Conservation (phyloP, 2,113 vertebrate species). For the Gopherus flavomarginatus region DNA sequence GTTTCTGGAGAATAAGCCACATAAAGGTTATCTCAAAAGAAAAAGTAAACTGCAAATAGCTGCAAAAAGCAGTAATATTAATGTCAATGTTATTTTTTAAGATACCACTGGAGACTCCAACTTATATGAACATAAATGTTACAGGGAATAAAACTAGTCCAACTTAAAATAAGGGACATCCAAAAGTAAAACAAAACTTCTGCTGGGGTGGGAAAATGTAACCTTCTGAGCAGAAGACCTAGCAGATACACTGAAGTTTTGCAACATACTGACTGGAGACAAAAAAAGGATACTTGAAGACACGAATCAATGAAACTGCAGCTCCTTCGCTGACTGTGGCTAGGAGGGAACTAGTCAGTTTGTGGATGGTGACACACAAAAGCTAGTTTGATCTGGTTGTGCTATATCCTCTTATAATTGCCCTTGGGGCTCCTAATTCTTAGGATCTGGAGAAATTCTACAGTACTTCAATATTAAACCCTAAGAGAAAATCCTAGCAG, state of each 20-base stretch:
- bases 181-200: neutral
- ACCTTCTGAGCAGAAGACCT: neutral
- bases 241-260: neutral
- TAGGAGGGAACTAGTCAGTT: neutral
- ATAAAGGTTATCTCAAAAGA: neutral
- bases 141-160: rapidly evolving
- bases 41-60: neutral
- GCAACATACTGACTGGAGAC: neutral
- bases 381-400: neutral
- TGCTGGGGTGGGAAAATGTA: neutral
- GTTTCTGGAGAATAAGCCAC: neutral
- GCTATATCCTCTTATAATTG: neutral
- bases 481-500: neutral
- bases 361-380: neutral
- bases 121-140: neutral
- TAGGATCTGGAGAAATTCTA: neutral
- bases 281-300: neutral
- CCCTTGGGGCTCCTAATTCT: neutral
- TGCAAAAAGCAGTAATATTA: neutral
- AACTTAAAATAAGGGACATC: neutral
- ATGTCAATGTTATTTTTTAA: neutral
- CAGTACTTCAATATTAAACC: rapidly evolving
- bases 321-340: neutral
- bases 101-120: neutral
- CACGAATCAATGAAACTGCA: neutral